These are phyloP conservation scores for Aurelia aurita DNA, from an alignment of 30 jellyfish, hydroid and myxozoan genomes.

Conservation along the genomic window DNA sequence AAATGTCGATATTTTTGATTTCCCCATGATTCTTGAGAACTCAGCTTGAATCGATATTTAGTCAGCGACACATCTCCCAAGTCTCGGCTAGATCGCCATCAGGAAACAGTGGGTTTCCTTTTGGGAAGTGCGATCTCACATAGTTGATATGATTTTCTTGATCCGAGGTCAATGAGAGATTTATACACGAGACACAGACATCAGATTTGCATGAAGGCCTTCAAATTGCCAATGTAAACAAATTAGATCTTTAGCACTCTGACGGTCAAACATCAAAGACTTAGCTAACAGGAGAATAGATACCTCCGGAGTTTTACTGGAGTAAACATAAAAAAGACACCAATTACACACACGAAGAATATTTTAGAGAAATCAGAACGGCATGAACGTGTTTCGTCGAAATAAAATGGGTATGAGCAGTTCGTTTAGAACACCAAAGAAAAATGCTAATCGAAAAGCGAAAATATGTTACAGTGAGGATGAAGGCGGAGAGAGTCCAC, in stretches of 20 bases:
- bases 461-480: conserved; percentile 47
- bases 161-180: conserved; percentile 64
- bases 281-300: background rate
- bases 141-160: conserved; percentile 41
- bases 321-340: no score
- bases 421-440: conserved; percentile 58
- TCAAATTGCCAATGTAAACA: conserved; percentile 76
- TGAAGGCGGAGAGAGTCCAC: conserved; percentile 51
- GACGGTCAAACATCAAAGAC: conserved; percentile 16
- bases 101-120: conserved; percentile 84
- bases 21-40: conserved; percentile 1
- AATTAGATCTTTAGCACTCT: conserved; percentile 5
- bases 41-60: conserved; percentile 58
- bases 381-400: conserved; percentile 60
- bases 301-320: no score
- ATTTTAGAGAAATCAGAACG: no score
- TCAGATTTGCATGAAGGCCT: conserved; percentile 68
- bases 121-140: conserved; percentile 70
- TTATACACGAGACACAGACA: conserved; percentile 60
- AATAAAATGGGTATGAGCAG: conserved; percentile 29
- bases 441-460: conserved; percentile 47
- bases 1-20: no score
- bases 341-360: no score
- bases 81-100: conserved; percentile 55
- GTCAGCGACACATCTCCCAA: conserved; percentile 37